Evolutionary conservation across 2,113 vertebrate species (phyloP), one percentile per base, ranked within the genome.

Genomic region (Anseranas semipalmata): DNA sequence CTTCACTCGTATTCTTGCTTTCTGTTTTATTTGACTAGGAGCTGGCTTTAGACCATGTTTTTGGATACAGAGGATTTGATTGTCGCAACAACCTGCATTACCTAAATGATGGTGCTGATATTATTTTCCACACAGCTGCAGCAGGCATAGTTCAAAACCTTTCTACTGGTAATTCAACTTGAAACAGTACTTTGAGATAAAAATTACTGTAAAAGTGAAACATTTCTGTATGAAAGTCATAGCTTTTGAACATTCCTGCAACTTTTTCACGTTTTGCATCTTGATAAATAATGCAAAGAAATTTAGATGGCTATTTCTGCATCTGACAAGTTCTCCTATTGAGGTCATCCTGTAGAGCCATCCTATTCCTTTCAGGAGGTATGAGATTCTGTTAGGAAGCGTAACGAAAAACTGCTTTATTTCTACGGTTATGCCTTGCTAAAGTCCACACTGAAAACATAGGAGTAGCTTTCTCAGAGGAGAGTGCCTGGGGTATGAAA

Each of bases 71-170:
- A 97, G 99, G 99, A 41, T 99, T 99, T 32, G 99, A 99, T 96
- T 99, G 99, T 87, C 99, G 99, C 50, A 99, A 99, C 97, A 99
- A 99, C 98, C 99, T 99, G 77, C 99, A 99, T 93, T 99, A 99
- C 98, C 99, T 99, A 94, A 99, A 99, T 0, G 99, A 99, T 3
- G 99, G 99, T 2, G 94, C 98, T 1, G 99, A 99, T 96, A 99
- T 99, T 83, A 97, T 99, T 97, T 99, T 99, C 96, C 99, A 99
- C 96, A 99, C 99, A 0, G 99, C 99, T 0, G 99, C 99, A 0
- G 98, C 99, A 2, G 98, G 98, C 73, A 67, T 99, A 35, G 97
- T 99, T 65, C 99, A 99, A 93, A 99, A 98, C 96, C 98, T 99
- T 65, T 98, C 99, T 12, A 98, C 99, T 70, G 99, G 99, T 99